Evolutionary conservation across 1,140 invertebrate species (phyloP).

Genomic region (Penaeus indicus): DNA sequence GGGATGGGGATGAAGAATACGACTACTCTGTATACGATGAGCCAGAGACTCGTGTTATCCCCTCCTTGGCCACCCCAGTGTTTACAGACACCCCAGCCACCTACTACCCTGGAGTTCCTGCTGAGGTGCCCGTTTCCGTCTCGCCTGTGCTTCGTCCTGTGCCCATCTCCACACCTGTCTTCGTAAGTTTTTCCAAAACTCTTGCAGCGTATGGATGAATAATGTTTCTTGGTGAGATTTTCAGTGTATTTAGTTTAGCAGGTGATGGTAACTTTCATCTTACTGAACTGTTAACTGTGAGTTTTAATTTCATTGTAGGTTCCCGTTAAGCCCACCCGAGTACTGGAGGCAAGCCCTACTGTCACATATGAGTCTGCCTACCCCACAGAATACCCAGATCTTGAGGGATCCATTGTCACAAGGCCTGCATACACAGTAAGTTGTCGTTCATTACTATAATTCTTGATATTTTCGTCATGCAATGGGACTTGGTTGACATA

Average conservation of each 20-base stretch:
- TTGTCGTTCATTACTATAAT: neutral
- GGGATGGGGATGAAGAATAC: slow-evolving; percentile 32
- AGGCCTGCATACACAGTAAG: slow-evolving; percentile 60
- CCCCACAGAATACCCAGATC: slow-evolving; percentile 54
- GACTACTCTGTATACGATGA: slow-evolving; percentile 64
- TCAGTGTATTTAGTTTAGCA: too few relatives aligned
- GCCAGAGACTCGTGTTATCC: slow-evolving; percentile 70
- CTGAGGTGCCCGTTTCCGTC: slow-evolving; percentile 29
- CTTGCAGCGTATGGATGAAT: neutral
- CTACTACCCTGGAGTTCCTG: neutral
- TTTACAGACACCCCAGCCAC: slow-evolving; percentile 66
- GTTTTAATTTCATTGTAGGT: slow-evolving; percentile 15
- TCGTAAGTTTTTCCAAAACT: slow-evolving; percentile 41
- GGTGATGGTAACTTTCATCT: too few relatives aligned
- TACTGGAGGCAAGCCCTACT: slow-evolving; percentile 67
- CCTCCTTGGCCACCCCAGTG: slow-evolving; percentile 69
- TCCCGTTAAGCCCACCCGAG: slow-evolving; percentile 63
- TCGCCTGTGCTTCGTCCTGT: slow-evolving; percentile 36
- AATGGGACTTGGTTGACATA: too few relatives aligned
- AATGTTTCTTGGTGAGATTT: too few relatives aligned
- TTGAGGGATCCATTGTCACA: slow-evolving; percentile 56
- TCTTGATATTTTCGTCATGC: too few relatives aligned
- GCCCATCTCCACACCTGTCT: slow-evolving; percentile 53
- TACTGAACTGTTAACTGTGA: neutral
- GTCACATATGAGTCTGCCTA: slow-evolving; percentile 59